A percentile compares a stretch with the other conserved stretches of the same genome.
Conservation (phyloP, 2,888 invertebrate species). For the Temnothorax unifasciatus region DNA sequence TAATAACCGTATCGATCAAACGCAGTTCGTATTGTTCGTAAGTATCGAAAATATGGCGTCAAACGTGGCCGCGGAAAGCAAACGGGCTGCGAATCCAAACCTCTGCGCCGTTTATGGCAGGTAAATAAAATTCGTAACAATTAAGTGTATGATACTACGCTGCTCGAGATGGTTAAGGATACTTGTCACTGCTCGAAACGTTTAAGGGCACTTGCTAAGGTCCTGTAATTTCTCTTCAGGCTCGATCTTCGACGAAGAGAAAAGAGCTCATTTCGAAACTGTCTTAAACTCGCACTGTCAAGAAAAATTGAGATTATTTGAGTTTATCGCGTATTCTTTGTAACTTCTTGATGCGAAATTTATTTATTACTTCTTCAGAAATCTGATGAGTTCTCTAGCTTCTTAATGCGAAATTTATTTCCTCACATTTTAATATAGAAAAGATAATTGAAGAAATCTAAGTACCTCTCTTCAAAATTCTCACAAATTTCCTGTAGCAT, state of each 20-base stretch:
- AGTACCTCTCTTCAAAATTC: background rate
- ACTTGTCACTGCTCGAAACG: background rate
- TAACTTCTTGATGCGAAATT: background rate
- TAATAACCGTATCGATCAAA: conserved; percentile 71
- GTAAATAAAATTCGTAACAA: conserved; percentile 65
- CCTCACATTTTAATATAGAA: background rate
- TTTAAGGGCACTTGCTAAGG: background rate
- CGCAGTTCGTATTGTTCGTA: conserved; percentile 32
- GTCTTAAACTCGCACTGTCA: background rate
- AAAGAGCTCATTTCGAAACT: background rate
- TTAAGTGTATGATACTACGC: background rate
- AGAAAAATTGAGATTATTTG: background rate
- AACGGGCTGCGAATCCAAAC: conserved; percentile 76
- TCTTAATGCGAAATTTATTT: background rate
- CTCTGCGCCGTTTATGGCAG: conserved; percentile 80
- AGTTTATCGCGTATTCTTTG: background rate
- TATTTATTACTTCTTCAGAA: background rate
- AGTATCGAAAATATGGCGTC: conserved; percentile 76
- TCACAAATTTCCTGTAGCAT: background rate
- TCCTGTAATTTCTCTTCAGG: background rate
- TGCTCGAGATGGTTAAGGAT: background rate
- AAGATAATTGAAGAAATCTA: background rate
- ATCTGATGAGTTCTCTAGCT: background rate
- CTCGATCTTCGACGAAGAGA: background rate
- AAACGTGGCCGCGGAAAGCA: conserved; percentile 73